Evolutionary conservation across 2,797 vertebrate genomes (phyloP), one percentile per base, ranked within the genome.

Genomic region (Pangasius mekongensis): DNA sequence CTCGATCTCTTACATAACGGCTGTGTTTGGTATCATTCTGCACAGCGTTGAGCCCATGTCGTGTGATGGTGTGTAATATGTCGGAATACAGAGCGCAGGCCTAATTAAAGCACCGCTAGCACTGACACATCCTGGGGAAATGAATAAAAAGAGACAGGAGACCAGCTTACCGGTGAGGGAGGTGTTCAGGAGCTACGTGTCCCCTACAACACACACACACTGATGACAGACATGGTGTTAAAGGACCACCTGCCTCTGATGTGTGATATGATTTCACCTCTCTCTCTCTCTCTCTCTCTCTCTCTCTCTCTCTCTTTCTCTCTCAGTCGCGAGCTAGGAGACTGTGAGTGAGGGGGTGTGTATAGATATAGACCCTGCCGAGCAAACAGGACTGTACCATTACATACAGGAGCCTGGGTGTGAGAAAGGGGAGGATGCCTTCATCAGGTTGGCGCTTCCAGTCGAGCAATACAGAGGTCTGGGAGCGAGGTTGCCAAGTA

Each of bases 341-440:
- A 83, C 83, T 62, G n/a, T 39, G 36, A 85, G 82, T 60, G 76
- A 86, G 58, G 52, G 67, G 24, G 54, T 56, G 83, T 73, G 56
- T 66, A 74, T 36, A 67, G 81, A 84, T 78, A 78, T 67, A 88
- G 71, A 78, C 76, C 56, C 22, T 62, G 30, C 27, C 36, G 49
- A 39, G 86, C 84, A 83, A 83, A 73, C 56, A 73, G 91, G 91
- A 58, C 87, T 64, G 85, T 90, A 90, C 91, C 91, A 91, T 83
- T 78, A n/a, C 60, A 56, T 5, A 80, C 74, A 56, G 47, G 86
- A 66, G 36, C 16, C 58, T 62, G 85, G 56, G 71, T 62, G 85
- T 30, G 58, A 76, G 20, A n/a, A 64, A 22, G 18, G 14, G 27
- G 24, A n/a, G 69, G 36, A 11, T 5, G 27, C 39, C 16, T 66